phyloP scores from a whole-genome alignment of 2,797 vertebrate genomes.

The Fratercula arctica region DNA sequence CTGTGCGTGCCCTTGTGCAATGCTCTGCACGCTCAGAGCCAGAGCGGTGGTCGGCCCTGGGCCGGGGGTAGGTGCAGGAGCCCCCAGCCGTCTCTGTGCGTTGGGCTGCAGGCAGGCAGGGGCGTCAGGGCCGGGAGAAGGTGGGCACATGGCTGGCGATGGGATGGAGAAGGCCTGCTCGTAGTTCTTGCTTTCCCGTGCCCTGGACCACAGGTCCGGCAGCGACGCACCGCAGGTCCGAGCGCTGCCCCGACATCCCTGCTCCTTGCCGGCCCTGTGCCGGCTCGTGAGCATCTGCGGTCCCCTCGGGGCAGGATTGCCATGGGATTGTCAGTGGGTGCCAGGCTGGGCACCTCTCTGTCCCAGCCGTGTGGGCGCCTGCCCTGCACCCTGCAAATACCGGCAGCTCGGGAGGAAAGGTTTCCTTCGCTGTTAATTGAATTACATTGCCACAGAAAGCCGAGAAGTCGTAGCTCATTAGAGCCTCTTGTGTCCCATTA shows the following conservation, averaged over 20 bases:
- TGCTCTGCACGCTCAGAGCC: not conserved
- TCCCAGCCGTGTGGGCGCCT: not conserved
- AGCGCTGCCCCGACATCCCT: fast-evolving
- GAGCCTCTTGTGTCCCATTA: slow-evolving; percentile 67
- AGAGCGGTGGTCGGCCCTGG: not conserved
- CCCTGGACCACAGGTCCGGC: not conserved
- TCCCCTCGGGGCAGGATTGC: not conserved
- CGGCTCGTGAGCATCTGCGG: fast-evolving
- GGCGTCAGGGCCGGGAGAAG: not conserved
- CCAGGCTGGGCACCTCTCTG: not conserved
- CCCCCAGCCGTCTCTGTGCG: fast-evolving
- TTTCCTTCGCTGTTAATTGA: slow-evolving; percentile 67
- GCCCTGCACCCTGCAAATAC: not conserved
- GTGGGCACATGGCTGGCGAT: fast-evolving
- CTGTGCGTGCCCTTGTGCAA: no score
- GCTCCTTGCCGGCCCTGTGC: not conserved
- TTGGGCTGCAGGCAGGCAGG: not conserved
- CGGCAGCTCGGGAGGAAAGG: not conserved
- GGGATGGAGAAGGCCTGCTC: not conserved
- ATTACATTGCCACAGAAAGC: slow-evolving; percentile 69
- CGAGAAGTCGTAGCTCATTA: slow-evolving; percentile 67
- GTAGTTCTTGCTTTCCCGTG: not conserved
- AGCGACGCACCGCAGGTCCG: fast-evolving
- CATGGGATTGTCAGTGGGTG: fast-evolving
- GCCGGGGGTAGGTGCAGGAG: not conserved